Evolutionary conservation across 2,797 vertebrate species (phyloP), one percentile per base, ranked within the genome.

Genomic region (Tadarida brasiliensis): DNA sequence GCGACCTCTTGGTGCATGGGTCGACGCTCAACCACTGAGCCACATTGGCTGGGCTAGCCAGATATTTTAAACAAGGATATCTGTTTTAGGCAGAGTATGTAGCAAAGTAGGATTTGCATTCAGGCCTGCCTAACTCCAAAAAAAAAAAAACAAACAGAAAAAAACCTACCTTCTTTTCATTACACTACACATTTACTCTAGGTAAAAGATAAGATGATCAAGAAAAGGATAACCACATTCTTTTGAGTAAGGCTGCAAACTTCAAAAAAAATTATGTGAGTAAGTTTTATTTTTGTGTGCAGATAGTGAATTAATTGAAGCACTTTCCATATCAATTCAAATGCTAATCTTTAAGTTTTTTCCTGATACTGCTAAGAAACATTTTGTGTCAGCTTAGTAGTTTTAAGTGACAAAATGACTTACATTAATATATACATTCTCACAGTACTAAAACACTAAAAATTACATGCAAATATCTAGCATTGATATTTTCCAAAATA

Each of bases 371-470:
- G 35, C 5, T 78, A 78, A 95, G 65, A 89, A 92, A 85, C 14
- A 78, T 30, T 94, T 77, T 63, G 14, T 67, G 30, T 22, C 24
- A 67, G 44, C 4, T 78, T 85, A 90, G 44, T 16, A 47, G n/a
- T 91, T 97, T 87, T 77, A 88, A 88, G 56, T 68, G 49, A 90
- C 7, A 92, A 92, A 65, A 57, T 93, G 68, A 39, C 56, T 87
- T 89, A 33, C 11, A 49, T 80, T 91, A 82, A 54, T 51, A 59
- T 63, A 57, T 83, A 51, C 1, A 82, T 33, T 65, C 33, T 74
- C 11, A 73, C 5, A 86, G 49, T 49, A 57, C n/a, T n/a, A 73
- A 93, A 91, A 61, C 26, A 56, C 63, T 57, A 87, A 81, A 80
- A 89, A 71, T 61, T 63, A 87, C 33, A 70, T 70, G 19, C 20